phyloP scores from a whole-genome alignment of 2,113 vertebrate species.

The Archilochus colubris region DNA sequence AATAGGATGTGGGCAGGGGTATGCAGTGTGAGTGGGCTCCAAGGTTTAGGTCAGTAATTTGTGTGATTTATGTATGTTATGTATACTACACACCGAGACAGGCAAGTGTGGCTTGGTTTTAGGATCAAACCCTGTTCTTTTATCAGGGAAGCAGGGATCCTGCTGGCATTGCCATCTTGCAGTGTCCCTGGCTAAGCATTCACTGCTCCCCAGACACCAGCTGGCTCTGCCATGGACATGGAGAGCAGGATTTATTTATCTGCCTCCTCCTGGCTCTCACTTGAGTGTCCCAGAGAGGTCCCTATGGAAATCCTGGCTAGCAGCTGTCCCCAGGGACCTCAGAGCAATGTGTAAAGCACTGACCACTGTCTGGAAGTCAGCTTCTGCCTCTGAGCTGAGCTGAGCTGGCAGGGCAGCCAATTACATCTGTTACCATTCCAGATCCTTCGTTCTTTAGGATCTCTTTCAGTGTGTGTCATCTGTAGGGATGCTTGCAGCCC shows the following conservation, averaged over 20 bases:
- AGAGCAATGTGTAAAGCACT: neutral
- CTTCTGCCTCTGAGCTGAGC: neutral
- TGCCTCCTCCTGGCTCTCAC: neutral
- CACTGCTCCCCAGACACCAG: neutral
- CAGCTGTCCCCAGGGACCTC: neutral
- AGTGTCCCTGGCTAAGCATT: neutral
- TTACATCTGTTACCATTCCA: neutral
- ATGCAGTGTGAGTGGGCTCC: neutral
- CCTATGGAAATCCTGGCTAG: neutral
- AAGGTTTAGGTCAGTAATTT: neutral
- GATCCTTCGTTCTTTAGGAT: neutral
- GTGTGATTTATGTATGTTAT: accelerated
- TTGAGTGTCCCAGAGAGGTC: neutral
- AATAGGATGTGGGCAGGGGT: accelerated
- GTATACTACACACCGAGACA: neutral
- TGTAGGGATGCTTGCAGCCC: neutral
- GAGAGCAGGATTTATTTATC: neutral
- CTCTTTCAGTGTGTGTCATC: neutral
- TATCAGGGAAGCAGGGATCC: neutral
- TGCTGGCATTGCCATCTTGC: neutral
- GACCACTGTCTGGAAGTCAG: neutral
- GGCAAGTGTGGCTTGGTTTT: neutral
- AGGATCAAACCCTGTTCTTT: neutral
- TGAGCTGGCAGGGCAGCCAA: neutral
- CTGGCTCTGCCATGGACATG: neutral